phyloP scores from a whole-genome alignment of 2,113 vertebrate genomes.

The Cepphus grylle region DNA sequence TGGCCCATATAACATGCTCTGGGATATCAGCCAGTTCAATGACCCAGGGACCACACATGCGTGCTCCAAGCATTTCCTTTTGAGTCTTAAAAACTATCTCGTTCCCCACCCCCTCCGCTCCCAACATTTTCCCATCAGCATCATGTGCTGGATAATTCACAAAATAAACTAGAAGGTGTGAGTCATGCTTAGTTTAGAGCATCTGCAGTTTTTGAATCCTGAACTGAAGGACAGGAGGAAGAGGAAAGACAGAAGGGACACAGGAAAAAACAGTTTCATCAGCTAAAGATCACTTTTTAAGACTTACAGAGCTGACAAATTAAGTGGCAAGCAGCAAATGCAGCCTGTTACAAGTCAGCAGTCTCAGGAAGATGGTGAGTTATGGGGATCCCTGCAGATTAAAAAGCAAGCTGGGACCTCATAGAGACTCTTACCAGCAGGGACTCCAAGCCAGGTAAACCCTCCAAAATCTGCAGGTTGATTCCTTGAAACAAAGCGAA shows the following conservation, averaged over 20 bases:
- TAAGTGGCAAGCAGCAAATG: background rate
- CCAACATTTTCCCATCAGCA: background rate
- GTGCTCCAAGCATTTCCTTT: background rate
- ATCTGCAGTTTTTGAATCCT: conserved; percentile 3
- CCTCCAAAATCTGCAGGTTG: background rate
- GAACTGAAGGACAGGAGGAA: background rate
- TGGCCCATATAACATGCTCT: background rate
- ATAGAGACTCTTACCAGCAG: background rate
- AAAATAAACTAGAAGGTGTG: conserved; percentile 38
- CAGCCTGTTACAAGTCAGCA: background rate
- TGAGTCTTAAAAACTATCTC: background rate
- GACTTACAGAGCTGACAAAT: background rate
- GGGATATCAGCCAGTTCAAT: background rate
- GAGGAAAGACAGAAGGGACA: background rate
- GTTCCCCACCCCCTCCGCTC: background rate
- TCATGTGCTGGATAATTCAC: background rate
- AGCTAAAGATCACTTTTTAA: background rate
- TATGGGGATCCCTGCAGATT: background rate
- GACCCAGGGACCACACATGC: background rate
- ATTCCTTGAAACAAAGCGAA: background rate
- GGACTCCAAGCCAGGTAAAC: background rate
- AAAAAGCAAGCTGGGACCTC: background rate
- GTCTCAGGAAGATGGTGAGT: background rate
- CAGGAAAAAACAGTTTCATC: background rate
- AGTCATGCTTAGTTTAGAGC: conserved; percentile 20